These are phyloP conservation scores for Silurus lanzhouensis DNA, from an alignment of 2,797 vertebrate genomes.

Conservation along the genomic window DNA sequence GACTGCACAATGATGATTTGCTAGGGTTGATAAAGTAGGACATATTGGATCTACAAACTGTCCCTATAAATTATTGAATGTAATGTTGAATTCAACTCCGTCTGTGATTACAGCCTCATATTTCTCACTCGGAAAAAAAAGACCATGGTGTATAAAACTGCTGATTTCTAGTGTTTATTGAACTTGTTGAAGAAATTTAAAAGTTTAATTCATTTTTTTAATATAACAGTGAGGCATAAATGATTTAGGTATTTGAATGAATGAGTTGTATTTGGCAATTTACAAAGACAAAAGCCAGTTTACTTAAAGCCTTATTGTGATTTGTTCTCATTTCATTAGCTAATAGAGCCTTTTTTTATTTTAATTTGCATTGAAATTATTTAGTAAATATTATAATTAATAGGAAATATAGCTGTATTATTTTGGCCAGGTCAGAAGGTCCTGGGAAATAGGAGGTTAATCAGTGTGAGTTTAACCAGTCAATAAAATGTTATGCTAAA, in stretches of 20 bases:
- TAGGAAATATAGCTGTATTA: background rate
- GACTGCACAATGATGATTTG: slow-evolving; percentile 17
- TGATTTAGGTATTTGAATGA: slow-evolving; percentile 17
- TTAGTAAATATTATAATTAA: background rate
- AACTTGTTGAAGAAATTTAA: background rate
- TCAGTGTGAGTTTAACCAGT: background rate
- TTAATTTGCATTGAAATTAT: background rate
- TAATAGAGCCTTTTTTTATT: background rate
- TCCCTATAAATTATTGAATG: slow-evolving; percentile 17
- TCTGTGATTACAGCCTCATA: background rate
- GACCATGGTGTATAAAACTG: background rate
- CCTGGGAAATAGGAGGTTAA: background rate
- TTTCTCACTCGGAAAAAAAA: background rate
- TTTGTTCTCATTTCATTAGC: background rate
- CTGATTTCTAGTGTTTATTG: background rate
- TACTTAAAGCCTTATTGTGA: background rate
- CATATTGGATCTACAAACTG: slow-evolving; percentile 1
- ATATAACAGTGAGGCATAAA: background rate
- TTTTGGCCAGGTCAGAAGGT: background rate
- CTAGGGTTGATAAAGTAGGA: slow-evolving; percentile 14
- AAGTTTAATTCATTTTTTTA: background rate
- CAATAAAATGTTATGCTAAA: background rate
- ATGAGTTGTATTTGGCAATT: background rate
- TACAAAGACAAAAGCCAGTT: background rate
- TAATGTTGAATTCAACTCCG: slow-evolving; percentile 1